These are phyloP conservation scores for Sminthurinus aureus DNA, from an alignment of 2,888 invertebrate genomes.

Conservation along the genomic window DNA sequence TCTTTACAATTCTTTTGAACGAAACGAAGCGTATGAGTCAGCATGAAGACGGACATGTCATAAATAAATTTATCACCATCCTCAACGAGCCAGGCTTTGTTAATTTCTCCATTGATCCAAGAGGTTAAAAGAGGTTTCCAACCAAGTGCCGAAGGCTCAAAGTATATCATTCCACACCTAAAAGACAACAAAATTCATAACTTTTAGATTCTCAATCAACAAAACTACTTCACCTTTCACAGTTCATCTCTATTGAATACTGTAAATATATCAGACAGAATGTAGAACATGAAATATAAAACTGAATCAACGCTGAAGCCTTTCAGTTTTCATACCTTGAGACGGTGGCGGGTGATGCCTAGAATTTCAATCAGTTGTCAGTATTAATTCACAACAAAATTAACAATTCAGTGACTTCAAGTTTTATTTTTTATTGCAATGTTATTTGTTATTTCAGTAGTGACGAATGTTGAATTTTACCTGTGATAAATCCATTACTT, in stretches of 20 bases:
- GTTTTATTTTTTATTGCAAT: too few species aligned
- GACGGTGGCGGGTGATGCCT: conserved; percentile 84
- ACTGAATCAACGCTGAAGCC: too few species aligned
- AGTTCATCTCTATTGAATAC: too few species aligned
- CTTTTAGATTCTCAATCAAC: too few species aligned
- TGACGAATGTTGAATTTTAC: conserved; percentile 56
- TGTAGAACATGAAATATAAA: too few species aligned
- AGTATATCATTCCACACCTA: conserved; percentile 88
- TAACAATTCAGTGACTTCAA: too few species aligned
- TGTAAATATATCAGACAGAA: too few species aligned
- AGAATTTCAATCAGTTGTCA: too few species aligned
- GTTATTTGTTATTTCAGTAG: neutral
- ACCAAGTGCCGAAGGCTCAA: conserved; percentile 84
- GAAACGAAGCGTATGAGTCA: conserved; percentile 78
- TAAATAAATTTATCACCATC: conserved; percentile 59
- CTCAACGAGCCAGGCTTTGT: conserved; percentile 47
- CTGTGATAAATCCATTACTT: conserved; percentile 84
- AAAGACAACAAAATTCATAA: conserved; percentile 63
- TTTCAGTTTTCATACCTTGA: neutral
- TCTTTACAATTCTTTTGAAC: conserved; percentile 74
- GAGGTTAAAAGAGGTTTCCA: conserved; percentile 82
- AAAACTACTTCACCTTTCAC: too few species aligned
- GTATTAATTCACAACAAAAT: too few species aligned
- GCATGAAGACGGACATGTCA: conserved; percentile 76
- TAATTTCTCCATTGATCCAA: conserved; percentile 71